Evolutionary conservation across 2,888 invertebrate species (phyloP).

Genomic region (Clistopyga incitator): DNA sequence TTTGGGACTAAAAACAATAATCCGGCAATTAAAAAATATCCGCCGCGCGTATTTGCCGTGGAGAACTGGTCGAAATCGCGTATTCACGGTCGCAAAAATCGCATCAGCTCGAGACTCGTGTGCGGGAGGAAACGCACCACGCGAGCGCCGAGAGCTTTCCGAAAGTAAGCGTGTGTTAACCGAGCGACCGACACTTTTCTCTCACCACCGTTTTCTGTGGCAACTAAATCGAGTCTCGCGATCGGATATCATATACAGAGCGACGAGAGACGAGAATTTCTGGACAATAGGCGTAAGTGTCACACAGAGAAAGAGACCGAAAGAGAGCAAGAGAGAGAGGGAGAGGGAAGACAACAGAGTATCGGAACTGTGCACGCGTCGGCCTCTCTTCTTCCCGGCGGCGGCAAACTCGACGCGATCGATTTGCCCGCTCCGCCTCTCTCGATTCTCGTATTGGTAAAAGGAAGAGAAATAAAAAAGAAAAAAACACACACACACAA

Average conservation of each 20-base stretch:
- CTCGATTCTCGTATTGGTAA: slow-evolving; percentile 60
- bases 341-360: neutral
- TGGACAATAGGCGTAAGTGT: neutral
- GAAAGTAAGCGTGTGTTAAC: neutral
- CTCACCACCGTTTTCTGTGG: neutral
- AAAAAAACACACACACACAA: too few species aligned
- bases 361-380: slow-evolving; percentile 35
- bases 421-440: slow-evolving; percentile 57
- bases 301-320: neutral
- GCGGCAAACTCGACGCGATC: slow-evolving; percentile 58
- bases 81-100: slow-evolving; percentile 42
- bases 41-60: neutral
- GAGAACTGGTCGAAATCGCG: slow-evolving; percentile 16
- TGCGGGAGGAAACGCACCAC: neutral
- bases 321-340: slow-evolving; percentile 1
- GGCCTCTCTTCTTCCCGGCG: slow-evolving; percentile 52
- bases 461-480: slow-evolving; percentile 29
- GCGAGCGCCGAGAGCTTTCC: neutral
- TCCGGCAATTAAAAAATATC: neutral
- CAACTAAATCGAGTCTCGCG: neutral
- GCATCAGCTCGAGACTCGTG: slow-evolving; percentile 32
- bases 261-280: neutral
- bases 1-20: too few species aligned
- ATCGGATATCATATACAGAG: neutral
- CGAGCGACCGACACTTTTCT: neutral